Percentiles rank a stretch among this genome's conserved stretches.
Evolutionary conservation across 2,113 vertebrate species (phyloP).

Genomic region (pig (Sus scrofa)): DNA sequence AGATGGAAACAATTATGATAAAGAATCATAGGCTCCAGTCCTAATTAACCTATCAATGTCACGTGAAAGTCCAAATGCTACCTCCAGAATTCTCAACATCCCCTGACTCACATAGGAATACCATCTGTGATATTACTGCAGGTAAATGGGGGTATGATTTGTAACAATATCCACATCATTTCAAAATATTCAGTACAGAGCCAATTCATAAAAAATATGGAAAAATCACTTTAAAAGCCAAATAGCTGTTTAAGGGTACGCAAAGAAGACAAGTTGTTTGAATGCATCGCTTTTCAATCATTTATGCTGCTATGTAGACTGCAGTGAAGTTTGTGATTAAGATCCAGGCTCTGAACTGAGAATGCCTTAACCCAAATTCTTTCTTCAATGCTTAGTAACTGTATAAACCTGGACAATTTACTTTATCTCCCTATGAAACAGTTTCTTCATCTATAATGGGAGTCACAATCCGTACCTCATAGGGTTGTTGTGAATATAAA

Average conservation of each 20-base stretch:
- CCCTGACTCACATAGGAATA: neutral
- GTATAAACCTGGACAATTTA: neutral
- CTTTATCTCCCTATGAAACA: neutral
- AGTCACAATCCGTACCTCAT: neutral
- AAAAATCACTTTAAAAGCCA: constrained; percentile 14
- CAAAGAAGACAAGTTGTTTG: neutral
- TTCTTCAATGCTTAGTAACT: neutral
- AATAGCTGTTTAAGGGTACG: neutral
- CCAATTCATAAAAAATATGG: neutral
- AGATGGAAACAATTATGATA: neutral
- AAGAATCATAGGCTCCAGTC: neutral
- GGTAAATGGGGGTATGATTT: neutral
- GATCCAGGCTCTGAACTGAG: neutral
- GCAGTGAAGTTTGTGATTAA: neutral
- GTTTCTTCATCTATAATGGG: neutral
- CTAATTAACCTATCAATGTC: neutral
- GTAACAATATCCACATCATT: neutral
- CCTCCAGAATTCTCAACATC: neutral
- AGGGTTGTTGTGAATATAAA: neutral
- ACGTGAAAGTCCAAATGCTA: neutral
- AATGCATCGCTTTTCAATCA: neutral
- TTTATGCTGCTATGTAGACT: neutral
- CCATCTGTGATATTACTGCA: neutral
- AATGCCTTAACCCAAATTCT: neutral
- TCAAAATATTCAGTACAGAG: neutral